Evolutionary conservation across 2,888 invertebrate genomes (phyloP), one percentile per base, ranked within the genome.

Genomic region (Bombylius major): DNA sequence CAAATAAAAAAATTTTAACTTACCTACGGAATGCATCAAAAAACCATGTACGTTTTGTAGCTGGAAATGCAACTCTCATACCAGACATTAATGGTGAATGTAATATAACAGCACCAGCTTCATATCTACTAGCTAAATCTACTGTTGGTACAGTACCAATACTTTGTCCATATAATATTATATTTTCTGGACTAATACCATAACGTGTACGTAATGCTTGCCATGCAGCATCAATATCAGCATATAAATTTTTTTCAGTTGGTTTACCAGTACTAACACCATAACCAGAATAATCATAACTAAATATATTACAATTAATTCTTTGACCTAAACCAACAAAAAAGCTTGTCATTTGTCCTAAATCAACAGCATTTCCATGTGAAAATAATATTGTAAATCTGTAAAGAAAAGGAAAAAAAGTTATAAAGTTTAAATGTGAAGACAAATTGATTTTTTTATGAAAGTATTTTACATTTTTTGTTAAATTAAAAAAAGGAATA

Each of bases 21-120:
- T 76, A 92, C 91, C 90, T 95, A 64, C 93, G 92, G 75, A 95
- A 95, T 67, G 92, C 93, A 81, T 96, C 95, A 75, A 93, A 95
- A 77, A 93, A 95, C 92, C 92, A 93, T 54, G 92, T 92, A 69
- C 92, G 81, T 74, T 89, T 89, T 54, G 92, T 93, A 67, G 92
- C 92, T 48, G 94, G 94, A 75, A 94, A 96, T 64, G 93, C 93
- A 48, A 96, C 93, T 66, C 95, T 90, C 89, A 96, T 90, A 53
- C 95, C 95, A 56, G 93, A 94, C 87, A 92, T 92, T 54, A 96
- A 80, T 32, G 95, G 94, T 55, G 94, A 94, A 76, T 96, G 95
- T 54, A 96, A 80, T 67, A 96, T 87, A 62, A 95, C 92, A 64
- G 89, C 94, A 63, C 89, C 92, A 61, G 92, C 90, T 77, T 88